These are phyloP conservation scores for Halichoeres trimaculatus DNA, from an alignment of 2,113 vertebrate genomes.

Conservation along the genomic window DNA sequence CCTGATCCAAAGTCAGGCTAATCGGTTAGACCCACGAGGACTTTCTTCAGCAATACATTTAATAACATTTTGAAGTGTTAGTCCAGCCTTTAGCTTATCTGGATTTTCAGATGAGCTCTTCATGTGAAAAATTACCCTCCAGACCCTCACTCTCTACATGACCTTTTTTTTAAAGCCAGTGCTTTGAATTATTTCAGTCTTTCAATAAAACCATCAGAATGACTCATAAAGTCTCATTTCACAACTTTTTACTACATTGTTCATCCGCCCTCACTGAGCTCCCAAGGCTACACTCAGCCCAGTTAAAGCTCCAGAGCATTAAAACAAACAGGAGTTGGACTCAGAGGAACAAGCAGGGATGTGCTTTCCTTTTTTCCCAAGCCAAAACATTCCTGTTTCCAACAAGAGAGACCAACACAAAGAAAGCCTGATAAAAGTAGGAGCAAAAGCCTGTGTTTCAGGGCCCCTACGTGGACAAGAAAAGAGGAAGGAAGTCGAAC, in stretches of 20 bases:
- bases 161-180: slow-evolving; percentile 3
- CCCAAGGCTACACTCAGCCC: slow-evolving; percentile 41
- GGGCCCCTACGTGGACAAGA: slow-evolving; percentile 27
- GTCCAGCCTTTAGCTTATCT: not conserved
- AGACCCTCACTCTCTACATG: not conserved
- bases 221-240: slow-evolving; percentile 42
- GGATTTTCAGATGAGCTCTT: not conserved
- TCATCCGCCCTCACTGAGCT: slow-evolving; percentile 11
- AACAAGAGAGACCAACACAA: slow-evolving; percentile 18
- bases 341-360: slow-evolving; percentile 19
- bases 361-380: slow-evolving; percentile 7
- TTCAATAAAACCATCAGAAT: slow-evolving; percentile 2
- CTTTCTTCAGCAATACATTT: too few species aligned
- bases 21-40: too few species aligned
- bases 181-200: slow-evolving; percentile 13
- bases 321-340: slow-evolving; percentile 37
- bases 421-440: slow-evolving; percentile 20
- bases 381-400: slow-evolving; percentile 29
- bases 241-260: slow-evolving; percentile 41
- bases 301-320: slow-evolving; percentile 48
- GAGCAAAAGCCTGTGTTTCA: slow-evolving; percentile 25
- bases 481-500: slow-evolving; percentile 51
- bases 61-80: not conserved
- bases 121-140: not conserved
- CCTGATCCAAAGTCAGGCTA: too few species aligned